Percentiles rank a stretch among this genome's conserved stretches.
These are phyloP conservation scores for Tragelaphus oryx DNA, from an alignment of 2,797 vertebrate species.

Conservation along the genomic window DNA sequence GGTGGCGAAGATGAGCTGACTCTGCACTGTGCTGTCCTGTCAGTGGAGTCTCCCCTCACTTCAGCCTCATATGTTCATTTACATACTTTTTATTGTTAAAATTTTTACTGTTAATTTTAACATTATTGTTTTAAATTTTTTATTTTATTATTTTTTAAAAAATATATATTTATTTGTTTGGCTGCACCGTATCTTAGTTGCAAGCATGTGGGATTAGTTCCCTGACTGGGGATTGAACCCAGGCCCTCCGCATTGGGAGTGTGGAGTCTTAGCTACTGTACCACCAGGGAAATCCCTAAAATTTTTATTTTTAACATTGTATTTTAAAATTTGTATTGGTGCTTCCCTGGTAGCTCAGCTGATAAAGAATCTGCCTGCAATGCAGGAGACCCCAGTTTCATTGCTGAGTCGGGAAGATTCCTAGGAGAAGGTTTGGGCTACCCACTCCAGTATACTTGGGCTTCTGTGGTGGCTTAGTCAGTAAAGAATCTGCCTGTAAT, in stretches of 20 bases:
- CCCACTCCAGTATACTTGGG: not conserved
- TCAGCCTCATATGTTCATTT: not conserved
- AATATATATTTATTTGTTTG: too few relatives aligned
- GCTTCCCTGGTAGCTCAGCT: not conserved
- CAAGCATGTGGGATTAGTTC: too few relatives aligned
- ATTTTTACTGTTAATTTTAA: not conserved
- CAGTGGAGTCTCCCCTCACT: not conserved
- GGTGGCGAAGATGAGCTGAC: not conserved
- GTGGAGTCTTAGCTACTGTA: too few relatives aligned
- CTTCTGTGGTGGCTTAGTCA: not conserved
- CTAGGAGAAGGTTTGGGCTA: not conserved
- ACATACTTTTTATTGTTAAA: not conserved
- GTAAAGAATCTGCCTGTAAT: not conserved
- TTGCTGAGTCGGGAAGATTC: not conserved
- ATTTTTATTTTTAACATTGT: not conserved
- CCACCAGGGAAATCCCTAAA: too few relatives aligned
- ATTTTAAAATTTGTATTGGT: not conserved
- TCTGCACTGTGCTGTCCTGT: not conserved
- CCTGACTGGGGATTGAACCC: too few relatives aligned
- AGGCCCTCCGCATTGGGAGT: too few relatives aligned
- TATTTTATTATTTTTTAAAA: not conserved
- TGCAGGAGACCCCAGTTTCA: not conserved
- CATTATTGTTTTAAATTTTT: not conserved
- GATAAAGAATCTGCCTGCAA: not conserved
- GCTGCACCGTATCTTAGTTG: too few relatives aligned